Evolutionary conservation across 2,888 invertebrate genomes (phyloP).

Genomic region (Aleiodes testaceus): DNA sequence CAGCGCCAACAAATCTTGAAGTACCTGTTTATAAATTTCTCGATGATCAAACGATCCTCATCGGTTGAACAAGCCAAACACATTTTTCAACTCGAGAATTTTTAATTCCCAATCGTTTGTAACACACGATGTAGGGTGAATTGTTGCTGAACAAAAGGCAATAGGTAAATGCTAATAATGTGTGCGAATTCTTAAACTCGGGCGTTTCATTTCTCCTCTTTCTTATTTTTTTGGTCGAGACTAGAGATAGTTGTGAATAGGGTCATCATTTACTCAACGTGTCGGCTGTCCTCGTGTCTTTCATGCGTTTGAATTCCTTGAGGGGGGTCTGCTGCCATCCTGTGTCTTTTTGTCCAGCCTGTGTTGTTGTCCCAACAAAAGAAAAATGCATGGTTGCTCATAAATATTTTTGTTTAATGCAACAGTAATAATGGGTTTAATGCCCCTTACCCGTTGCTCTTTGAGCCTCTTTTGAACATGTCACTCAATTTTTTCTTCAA

Average conservation of each 20-base stretch:
- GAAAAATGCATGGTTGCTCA: neutral
- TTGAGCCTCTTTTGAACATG: constrained; percentile 82
- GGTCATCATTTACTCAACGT: constrained; percentile 25
- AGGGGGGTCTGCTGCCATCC: constrained; percentile 66
- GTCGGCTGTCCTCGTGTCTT: constrained; percentile 52
- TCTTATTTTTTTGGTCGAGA: neutral
- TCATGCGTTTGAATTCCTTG: constrained; percentile 65
- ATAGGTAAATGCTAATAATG: constrained; percentile 37
- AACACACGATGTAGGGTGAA: constrained; percentile 7
- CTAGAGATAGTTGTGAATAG: constrained; percentile 34
- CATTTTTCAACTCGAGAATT: neutral
- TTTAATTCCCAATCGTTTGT: constrained; percentile 9
- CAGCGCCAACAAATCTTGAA: constrained; percentile 82
- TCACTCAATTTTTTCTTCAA: constrained; percentile 86
- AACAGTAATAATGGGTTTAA: constrained; percentile 23
- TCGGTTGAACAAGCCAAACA: constrained; percentile 70
- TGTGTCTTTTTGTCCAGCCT: constrained; percentile 65
- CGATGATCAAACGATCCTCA: constrained; percentile 75
- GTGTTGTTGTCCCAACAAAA: constrained; percentile 39
- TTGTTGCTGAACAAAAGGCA: constrained; percentile 10
- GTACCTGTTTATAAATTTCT: constrained; percentile 79
- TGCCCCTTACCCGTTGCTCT: constrained; percentile 62
- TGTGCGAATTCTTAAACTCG: constrained; percentile 19
- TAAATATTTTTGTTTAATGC: constrained; percentile 25
- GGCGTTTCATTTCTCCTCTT: constrained; percentile 19